Conservation (phyloP, 2,113 vertebrate genomes). For the Ia io region DNA sequence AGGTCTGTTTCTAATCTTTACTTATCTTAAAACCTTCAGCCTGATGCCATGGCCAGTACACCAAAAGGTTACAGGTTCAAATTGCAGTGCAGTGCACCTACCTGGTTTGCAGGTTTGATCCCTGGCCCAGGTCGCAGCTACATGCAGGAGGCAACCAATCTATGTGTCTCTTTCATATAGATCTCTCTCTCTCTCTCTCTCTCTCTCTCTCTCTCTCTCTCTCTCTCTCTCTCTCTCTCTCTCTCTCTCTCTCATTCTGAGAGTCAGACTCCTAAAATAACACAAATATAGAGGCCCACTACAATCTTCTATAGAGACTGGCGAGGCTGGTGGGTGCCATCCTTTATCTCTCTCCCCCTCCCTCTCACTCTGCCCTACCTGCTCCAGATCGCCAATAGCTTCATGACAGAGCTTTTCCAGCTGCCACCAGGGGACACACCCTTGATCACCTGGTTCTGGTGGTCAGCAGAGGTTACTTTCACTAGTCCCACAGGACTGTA, state of each 20-base stretch:
- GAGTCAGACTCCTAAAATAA: background rate
- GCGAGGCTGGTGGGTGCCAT: background rate
- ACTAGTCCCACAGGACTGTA: background rate
- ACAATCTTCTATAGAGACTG: background rate
- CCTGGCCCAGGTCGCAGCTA: background rate
- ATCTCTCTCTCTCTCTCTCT: no score
- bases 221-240: no score
- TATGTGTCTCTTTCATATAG: no score
- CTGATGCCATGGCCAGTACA: background rate
- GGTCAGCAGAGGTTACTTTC: background rate
- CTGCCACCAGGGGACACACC: background rate
- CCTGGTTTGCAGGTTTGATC: background rate
- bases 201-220: no score
- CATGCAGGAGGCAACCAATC: background rate
- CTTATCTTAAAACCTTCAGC: background rate
- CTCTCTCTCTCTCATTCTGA: background rate
- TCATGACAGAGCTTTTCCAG: background rate
- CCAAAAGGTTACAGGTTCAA: background rate
- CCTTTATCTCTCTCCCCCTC: background rate
- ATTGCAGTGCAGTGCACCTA: background rate
- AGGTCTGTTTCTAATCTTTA: background rate
- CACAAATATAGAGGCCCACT: background rate
- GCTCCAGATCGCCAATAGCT: background rate
- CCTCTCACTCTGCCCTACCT: background rate
- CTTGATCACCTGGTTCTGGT: background rate